Evolutionary conservation across 2,888 invertebrate species (phyloP), one percentile per base, ranked within the genome.

Genomic region (Tortrix viridana): DNA sequence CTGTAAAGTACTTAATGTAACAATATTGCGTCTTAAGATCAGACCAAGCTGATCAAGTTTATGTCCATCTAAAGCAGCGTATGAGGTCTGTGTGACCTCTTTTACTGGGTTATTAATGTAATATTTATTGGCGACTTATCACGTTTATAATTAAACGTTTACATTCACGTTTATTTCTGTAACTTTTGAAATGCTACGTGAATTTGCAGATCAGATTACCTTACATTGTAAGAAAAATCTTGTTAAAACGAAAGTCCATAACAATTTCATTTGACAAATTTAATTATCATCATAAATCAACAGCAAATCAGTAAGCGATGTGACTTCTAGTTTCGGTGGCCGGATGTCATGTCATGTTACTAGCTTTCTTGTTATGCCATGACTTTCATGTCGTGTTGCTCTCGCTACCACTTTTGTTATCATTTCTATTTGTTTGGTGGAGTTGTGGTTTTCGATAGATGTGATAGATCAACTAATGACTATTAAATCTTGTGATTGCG

Each of bases 331-430:
- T 37, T 20, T 44, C 12, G 9, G 18, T 16, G 48, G 37, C 19
- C 14, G 50, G 37, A 50, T 14, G 12, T 32, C 12, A 53, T 20
- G 52, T 22, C 19, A 46, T 18, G 18, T 16, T 37, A 38, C 6
- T 20, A 53, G 22, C 41, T 53, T 53, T 53, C 22, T 53, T 53
- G 22, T 41, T 41, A 14, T 22, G 20, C 19, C n/a, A 53, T 53
- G 53, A 53, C 53, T 53, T 38, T 38, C 41, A 53, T 22, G n/a
- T 53, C 16, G 5, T 16, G 6, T 23, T 41, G 41, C 53, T 53
- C 41, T 53, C 53, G 53, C 41, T 53, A 22, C 41, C 9, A 18
- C 6, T 41, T 41, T 41, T n/a, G n/a, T 41, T 22, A 41, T 53
- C 41, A 22, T 41, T 16, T 20, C 7, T 41, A n/a, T 53, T 52